phyloP scores from a whole-genome alignment of 2,888 invertebrate genomes.

The Alentia gelatinosa region DNA sequence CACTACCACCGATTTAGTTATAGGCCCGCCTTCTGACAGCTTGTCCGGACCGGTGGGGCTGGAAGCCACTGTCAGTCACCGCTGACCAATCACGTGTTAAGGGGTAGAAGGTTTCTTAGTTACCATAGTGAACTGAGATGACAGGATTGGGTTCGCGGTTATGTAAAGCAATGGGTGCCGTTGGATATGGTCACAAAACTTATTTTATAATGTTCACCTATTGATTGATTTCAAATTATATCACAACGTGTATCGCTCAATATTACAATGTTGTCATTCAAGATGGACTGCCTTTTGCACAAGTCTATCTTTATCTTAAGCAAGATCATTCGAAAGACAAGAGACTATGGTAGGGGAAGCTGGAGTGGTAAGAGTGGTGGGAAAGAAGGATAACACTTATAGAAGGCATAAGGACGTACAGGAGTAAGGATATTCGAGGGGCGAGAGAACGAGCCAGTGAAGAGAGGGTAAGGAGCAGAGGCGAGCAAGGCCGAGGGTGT shows the following conservation, averaged over 20 bases:
- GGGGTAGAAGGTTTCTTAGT: neutral
- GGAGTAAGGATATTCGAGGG: neutral
- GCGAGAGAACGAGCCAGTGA: neutral
- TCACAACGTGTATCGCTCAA: too few relatives aligned
- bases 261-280: too few relatives aligned
- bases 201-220: too few relatives aligned
- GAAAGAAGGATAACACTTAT: neutral
- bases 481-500: neutral
- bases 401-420: neutral
- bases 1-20: slow-evolving; percentile 38
- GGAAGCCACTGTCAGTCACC: neutral
- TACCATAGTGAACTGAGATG: too few relatives aligned
- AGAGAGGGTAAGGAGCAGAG: neutral
- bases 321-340: too few relatives aligned
- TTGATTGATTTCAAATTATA: too few relatives aligned
- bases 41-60: neutral
- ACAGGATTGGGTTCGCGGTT: too few relatives aligned
- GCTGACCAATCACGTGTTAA: neutral
- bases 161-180: too few relatives aligned
- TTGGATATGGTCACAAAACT: too few relatives aligned
- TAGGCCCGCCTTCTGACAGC: neutral
- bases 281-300: too few relatives aligned
- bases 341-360: neutral
- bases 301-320: too few relatives aligned
- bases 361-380: neutral